Evolutionary conservation across 2,797 vertebrate genomes (phyloP).

Genomic region (Gymnothorax javanicus): DNA sequence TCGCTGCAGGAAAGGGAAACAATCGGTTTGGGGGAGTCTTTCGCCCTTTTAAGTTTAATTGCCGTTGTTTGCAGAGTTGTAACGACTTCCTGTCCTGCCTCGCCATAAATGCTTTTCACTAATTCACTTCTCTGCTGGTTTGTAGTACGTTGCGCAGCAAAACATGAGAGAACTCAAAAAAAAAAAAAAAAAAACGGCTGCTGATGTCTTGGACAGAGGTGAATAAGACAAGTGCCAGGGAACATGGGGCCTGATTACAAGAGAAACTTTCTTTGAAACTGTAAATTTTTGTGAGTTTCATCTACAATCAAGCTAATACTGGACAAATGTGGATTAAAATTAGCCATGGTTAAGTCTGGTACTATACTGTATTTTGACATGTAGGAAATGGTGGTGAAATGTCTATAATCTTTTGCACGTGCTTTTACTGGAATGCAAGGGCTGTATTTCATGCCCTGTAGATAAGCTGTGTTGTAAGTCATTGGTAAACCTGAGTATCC

Average conservation of each 20-base stretch:
- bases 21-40: constrained; percentile 32
- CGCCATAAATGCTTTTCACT: constrained; percentile 46
- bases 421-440: not conserved
- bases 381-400: not conserved
- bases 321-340: not conserved
- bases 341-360: not conserved
- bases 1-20: constrained; percentile 26
- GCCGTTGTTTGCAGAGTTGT: constrained; percentile 56
- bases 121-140: constrained; percentile 33
- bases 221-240: constrained; percentile 46
- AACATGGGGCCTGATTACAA: constrained; percentile 14
- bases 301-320: not conserved
- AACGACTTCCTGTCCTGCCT: constrained; percentile 54
- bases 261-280: not conserved
- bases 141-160: constrained; percentile 33
- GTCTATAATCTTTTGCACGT: not conserved
- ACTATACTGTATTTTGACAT: not conserved
- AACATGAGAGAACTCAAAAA: constrained; percentile 25
- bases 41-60: constrained; percentile 59
- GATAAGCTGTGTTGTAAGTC: not conserved
- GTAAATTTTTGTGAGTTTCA: not conserved
- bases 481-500: not conserved
- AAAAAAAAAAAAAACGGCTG: constrained; percentile 34
- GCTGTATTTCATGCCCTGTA: not conserved
- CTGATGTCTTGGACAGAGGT: constrained; percentile 26